Base-by-base conservation (phyloP, 2,888 invertebrate genomes). In the Cephalotes varians region DNA sequence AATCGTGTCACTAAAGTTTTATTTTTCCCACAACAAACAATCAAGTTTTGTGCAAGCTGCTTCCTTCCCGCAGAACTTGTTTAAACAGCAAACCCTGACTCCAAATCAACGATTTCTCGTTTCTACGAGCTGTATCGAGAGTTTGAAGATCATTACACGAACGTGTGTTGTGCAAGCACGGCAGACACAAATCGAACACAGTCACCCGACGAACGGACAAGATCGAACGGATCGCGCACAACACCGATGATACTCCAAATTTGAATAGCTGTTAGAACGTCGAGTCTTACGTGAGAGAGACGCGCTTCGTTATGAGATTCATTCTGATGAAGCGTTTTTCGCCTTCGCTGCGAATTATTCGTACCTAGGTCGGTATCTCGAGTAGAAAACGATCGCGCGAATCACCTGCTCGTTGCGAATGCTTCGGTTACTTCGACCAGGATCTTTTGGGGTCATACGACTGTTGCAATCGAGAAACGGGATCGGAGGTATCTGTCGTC, bases 21-120 rank as follows among this genome's bases (percentile, higher is more conserved):
- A 40, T 51, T 37, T n/a, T 37, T n/a, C 37, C 15, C 21, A 18
- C 47, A 47, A 65, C 2, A n/a, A 74, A 49, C n/a, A 44, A 73
- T 28, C 21, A 60, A 73, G 44, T 73, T 60, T 25, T 25, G 1
- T 12, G 25, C 64, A 12, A 51, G 2, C 18, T 9, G 25, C 15
- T 65, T 74, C 12, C 34, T 51, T 64, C 9, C 18, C 18, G 34
- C 6, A 18, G 21, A 64, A 64, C 12, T 49, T 37, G 65, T 49
- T 74, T 64, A 74, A 74, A 67, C 28, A 73, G 25, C 49, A 25
- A 65, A 51, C 37, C 21, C 44, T n/a, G 25, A 6, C 1, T 34
- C 1, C n/a, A 58, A 58, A 12, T 65, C 31, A 65, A 18, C 25
- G 18, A 72, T 21, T 34, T n/a, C 21, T 49, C 37, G 5, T n/a